A percentile compares a stretch with the other conserved stretches of the same genome.
Conservation (phyloP, 2,797 vertebrate genomes). For the Silurus aristotelis region DNA sequence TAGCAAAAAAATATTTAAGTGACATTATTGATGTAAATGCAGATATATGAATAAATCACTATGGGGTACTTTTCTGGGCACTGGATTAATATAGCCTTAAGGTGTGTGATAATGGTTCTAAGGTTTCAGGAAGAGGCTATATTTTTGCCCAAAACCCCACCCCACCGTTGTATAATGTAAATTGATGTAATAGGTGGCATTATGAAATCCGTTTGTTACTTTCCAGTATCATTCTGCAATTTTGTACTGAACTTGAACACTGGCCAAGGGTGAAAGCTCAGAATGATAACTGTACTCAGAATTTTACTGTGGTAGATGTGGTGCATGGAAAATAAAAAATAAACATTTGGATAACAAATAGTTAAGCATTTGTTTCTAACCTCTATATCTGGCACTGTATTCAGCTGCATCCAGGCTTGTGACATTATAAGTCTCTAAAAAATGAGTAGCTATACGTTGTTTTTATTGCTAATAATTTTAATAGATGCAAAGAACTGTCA, state of each 20-base stretch:
- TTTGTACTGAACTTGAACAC: constrained; percentile 33
- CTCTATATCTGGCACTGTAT: background rate
- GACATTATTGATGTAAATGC: constrained; percentile 45
- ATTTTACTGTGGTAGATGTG: background rate
- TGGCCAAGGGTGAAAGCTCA: constrained; percentile 6
- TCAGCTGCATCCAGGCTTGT: background rate
- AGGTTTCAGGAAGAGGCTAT: background rate
- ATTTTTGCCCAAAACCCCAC: constrained; percentile 7
- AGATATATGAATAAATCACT: constrained; percentile 39
- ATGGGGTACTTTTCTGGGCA: constrained; percentile 14
- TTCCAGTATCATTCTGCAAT: constrained; percentile 31
- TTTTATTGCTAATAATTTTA: background rate
- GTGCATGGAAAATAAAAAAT: constrained; percentile 10
- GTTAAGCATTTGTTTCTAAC: background rate
- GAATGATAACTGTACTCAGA: background rate
- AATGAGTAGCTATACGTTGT: background rate
- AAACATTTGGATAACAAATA: background rate
- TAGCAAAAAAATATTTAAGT: constrained; percentile 35
- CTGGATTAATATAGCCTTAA: constrained; percentile 23
- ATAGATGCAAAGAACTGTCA: background rate
- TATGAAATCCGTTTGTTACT: constrained; percentile 20
- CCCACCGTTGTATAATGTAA: constrained; percentile 28
- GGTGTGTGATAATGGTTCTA: constrained; percentile 1
- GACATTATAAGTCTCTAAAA: background rate
- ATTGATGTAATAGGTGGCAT: constrained; percentile 14